Evolutionary conservation across 92 coral and sea anemone species (phyloP), one percentile per base, ranked within the genome.

Genomic region (Porites rus): DNA sequence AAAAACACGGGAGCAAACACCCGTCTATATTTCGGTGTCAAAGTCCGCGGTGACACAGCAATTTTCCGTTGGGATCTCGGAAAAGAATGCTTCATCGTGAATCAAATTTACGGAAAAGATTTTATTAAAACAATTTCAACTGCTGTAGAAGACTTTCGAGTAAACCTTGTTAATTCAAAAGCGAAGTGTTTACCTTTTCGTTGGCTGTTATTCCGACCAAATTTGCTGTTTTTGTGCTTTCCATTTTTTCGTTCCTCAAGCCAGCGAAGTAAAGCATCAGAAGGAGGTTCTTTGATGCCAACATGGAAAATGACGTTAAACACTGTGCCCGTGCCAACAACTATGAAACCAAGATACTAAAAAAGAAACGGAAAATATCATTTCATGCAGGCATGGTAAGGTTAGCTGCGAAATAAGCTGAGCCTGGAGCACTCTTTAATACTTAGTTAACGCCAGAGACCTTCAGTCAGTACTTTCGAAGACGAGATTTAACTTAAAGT

Each of bases 271-370:
- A 90, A 72, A 4, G 93, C 93, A 20, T 90, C 91, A 8, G 96
- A 92, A 3, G 90, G 93, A 5, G 96, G 98, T 77, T 94, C 98
- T 60, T 88, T 90, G 87, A 90, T 83, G 31, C 87, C 85, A 59
- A 85, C 74, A 66, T 94, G 98, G 74, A 94, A 94, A 21, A 94
- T 77, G 20, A 94, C 71, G 88, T 94, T 94, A 66, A 88, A 92
- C 4, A 94, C 67, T 51, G 84, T 77, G 1, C 98, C 98, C 10
- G 95, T 87, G 38, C 91, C 94, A 19, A 93, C 61, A 10, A 94
- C 72, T 28, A 94, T 92, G 10, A 94, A 90, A 14, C 91, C 84
- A 19, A 94, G 79, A 43, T 92, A 94, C 96, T 90, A 80, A 19
- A 38, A 75, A 84, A 64, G 20, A 25, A 43, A 28, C 62, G 16